These are phyloP conservation scores for Pangasius sanitwongsei DNA, from an alignment of 2,797 vertebrate genomes.

Conservation along the genomic window DNA sequence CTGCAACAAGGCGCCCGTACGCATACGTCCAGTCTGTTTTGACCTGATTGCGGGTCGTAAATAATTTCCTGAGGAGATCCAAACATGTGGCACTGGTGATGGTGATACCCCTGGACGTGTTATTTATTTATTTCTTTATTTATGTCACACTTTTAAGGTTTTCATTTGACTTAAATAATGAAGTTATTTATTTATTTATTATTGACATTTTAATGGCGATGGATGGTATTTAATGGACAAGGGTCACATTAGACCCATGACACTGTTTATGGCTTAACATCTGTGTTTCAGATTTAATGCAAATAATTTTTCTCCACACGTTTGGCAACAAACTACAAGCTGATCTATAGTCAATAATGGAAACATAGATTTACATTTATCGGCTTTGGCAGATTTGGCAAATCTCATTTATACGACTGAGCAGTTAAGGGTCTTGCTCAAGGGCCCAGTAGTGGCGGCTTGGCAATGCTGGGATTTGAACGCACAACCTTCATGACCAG, in stretches of 20 bases:
- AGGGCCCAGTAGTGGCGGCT: neutral
- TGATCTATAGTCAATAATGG: neutral
- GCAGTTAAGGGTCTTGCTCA: neutral
- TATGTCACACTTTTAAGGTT: neutral
- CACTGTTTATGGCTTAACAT: neutral
- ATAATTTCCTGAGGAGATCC: neutral
- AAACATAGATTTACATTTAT: conserved; percentile 4
- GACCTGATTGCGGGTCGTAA: neutral
- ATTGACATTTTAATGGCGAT: neutral
- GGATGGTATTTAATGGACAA: neutral
- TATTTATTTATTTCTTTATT: neutral
- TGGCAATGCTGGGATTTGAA: neutral
- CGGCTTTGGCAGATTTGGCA: neutral
- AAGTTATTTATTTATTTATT: neutral
- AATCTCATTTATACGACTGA: neutral
- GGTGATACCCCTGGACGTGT: neutral
- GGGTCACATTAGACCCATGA: neutral
- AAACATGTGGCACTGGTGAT: neutral
- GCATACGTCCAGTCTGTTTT: neutral
- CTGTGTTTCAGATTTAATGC: neutral
- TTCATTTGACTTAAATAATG: neutral
- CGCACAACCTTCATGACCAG: neutral
- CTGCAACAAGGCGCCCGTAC: neutral
- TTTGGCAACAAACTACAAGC: neutral
- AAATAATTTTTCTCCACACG: neutral